Percentiles rank a stretch among this genome's conserved stretches.
Evolutionary conservation across 2,797 vertebrate species (phyloP).

Genomic region (Poeciliopsis presidionis): DNA sequence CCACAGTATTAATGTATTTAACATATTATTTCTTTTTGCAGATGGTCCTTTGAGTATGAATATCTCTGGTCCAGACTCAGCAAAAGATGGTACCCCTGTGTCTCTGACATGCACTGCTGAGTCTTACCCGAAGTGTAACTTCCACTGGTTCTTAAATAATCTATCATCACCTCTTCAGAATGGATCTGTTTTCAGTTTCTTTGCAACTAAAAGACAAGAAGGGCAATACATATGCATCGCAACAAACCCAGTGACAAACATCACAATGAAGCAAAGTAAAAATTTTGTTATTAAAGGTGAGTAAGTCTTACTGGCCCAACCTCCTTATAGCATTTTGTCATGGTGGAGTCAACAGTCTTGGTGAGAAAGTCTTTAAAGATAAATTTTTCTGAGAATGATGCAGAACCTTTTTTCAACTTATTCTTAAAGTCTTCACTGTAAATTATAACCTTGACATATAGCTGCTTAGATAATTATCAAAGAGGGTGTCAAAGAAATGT

Average conservation of each 20-base stretch:
- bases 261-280: conserved; percentile 38
- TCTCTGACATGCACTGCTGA: conserved; percentile 61
- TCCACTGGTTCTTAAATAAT: conserved; percentile 62
- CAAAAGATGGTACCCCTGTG: accelerated
- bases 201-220: accelerated
- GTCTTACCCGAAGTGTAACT: conserved; percentile 69
- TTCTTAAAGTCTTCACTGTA: neutral
- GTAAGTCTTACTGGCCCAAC: conserved; percentile 12
- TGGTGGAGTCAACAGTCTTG: neutral
- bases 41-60: conserved; percentile 72
- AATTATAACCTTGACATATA: neutral
- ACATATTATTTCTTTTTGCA: conserved; percentile 47
- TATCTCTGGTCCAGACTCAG: conserved; percentile 49
- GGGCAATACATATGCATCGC: conserved; percentile 74
- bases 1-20: neutral
- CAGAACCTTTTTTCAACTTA: neutral
- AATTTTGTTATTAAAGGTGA: conserved; percentile 57
- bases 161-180: accelerated
- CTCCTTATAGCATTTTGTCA: neutral
- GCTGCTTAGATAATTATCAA: neutral
- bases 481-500: neutral
- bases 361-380: neutral
- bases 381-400: neutral
- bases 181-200: conserved; percentile 30
- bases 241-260: conserved; percentile 73